Conservation (phyloP, 2,797 vertebrate genomes). For the Distichodus sexfasciatus region DNA sequence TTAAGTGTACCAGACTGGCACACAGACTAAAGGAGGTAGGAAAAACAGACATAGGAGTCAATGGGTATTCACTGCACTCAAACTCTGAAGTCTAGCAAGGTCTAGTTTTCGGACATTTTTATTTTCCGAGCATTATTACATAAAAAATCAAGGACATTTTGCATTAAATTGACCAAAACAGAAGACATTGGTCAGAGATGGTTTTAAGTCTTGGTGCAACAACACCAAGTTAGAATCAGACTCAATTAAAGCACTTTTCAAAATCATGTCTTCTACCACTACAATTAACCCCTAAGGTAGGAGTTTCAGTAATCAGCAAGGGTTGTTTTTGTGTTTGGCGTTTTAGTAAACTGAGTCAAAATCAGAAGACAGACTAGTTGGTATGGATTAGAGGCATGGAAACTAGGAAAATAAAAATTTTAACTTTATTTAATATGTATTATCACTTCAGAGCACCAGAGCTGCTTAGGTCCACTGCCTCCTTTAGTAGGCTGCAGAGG, state of each 20-base stretch:
- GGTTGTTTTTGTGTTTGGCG: background rate
- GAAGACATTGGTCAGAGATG: background rate
- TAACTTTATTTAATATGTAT: too few species aligned
- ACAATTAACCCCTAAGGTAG: background rate
- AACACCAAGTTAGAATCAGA: background rate
- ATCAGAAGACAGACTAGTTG: background rate
- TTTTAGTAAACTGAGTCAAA: too few species aligned
- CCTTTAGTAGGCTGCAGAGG: constrained; percentile 55
- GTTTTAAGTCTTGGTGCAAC: background rate
- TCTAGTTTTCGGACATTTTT: background rate
- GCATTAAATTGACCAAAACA: background rate
- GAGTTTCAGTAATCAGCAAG: background rate
- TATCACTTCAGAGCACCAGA: constrained; percentile 50
- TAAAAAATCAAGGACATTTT: background rate
- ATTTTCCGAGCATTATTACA: background rate
- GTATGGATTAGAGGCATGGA: background rate
- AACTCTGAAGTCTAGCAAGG: background rate
- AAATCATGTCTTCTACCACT: background rate
- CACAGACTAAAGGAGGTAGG: constrained; percentile 3
- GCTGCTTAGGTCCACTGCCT: constrained; percentile 46
- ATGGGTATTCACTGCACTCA: background rate
- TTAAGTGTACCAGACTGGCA: background rate
- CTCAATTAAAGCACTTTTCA: background rate
- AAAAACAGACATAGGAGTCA: constrained; percentile 1
- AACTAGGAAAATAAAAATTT: background rate